These are phyloP conservation scores for Pycnonotus jocosus DNA, from an alignment of 2,113 vertebrate species.

Conservation along the genomic window DNA sequence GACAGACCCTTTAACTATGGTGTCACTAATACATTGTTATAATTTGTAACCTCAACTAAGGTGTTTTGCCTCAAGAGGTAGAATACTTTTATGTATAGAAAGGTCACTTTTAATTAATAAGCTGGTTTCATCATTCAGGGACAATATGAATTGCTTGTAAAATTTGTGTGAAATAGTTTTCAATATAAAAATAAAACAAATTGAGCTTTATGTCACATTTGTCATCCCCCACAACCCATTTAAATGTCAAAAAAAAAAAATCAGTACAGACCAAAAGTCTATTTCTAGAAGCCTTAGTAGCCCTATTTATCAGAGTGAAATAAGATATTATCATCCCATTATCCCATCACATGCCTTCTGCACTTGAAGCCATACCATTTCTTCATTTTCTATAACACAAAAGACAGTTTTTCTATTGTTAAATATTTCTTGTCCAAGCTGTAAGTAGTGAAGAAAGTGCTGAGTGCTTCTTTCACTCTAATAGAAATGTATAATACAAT, in stretches of 20 bases:
- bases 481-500: neutral
- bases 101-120: slow-evolving; percentile 69
- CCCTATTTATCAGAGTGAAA: slow-evolving; percentile 65
- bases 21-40: slow-evolving; percentile 24
- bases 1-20: slow-evolving; percentile 29
- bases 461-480: neutral
- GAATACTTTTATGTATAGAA: slow-evolving; percentile 54
- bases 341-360: slow-evolving; percentile 40
- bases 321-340: slow-evolving; percentile 62
- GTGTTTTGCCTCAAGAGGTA: slow-evolving; percentile 51
- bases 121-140: slow-evolving; percentile 52
- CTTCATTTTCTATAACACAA: neutral
- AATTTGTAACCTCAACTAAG: slow-evolving; percentile 60
- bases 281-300: slow-evolving; percentile 50
- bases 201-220: slow-evolving; percentile 57
- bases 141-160: slow-evolving; percentile 58
- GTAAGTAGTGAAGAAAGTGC: neutral
- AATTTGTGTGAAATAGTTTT: slow-evolving; percentile 61
- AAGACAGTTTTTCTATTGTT: slow-evolving; percentile 26
- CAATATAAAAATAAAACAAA: slow-evolving; percentile 69
- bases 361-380: neutral
- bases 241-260: slow-evolving; percentile 68
- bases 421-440: slow-evolving; percentile 25
- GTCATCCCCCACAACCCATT: slow-evolving; percentile 49
- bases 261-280: slow-evolving; percentile 31